phyloP scores from a whole-genome alignment of 64 coral and sea anemone genomes.

The Stylophora pistillata region DNA sequence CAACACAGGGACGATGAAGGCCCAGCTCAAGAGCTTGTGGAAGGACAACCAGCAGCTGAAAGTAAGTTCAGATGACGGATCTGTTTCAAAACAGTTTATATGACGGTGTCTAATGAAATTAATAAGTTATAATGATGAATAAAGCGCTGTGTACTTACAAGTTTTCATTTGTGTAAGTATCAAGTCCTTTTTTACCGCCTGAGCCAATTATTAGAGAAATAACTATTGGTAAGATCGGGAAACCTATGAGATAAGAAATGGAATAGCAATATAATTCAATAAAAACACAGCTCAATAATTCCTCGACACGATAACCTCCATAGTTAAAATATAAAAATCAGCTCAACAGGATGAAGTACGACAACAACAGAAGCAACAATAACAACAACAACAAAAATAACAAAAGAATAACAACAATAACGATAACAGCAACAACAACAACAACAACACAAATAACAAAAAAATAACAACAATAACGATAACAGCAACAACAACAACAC shows the following conservation, averaged over 20 bases:
- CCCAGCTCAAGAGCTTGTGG: constrained; percentile 47
- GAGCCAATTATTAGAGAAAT: constrained; percentile 44
- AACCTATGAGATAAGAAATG: constrained; percentile 34
- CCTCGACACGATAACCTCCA: too few relatives aligned
- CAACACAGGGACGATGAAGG: constrained; percentile 50
- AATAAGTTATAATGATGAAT: not conserved
- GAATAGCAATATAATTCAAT: too few relatives aligned
- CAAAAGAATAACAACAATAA: too few relatives aligned
- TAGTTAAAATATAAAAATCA: too few relatives aligned
- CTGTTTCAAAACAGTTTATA: not conserved
- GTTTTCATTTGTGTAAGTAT: constrained; percentile 46
- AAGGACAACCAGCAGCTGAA: constrained; percentile 70
- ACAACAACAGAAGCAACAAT: too few relatives aligned
- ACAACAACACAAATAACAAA: too few relatives aligned
- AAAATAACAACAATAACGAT: too few relatives aligned
- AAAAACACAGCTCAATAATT: too few relatives aligned
- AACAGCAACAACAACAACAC: too few relatives aligned
- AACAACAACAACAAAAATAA: too few relatives aligned
- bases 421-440: too few relatives aligned
- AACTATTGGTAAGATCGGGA: constrained; percentile 36
- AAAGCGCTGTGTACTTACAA: constrained; percentile 38
- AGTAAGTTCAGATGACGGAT: not conserved
- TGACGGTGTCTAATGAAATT: not conserved
- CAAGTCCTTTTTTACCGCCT: not conserved
- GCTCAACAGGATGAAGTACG: too few relatives aligned